A percentile compares a stretch with the other conserved stretches of the same genome.
Conservation (phyloP, 2,797 vertebrate species). For the Halcyon chelicuti region DNA sequence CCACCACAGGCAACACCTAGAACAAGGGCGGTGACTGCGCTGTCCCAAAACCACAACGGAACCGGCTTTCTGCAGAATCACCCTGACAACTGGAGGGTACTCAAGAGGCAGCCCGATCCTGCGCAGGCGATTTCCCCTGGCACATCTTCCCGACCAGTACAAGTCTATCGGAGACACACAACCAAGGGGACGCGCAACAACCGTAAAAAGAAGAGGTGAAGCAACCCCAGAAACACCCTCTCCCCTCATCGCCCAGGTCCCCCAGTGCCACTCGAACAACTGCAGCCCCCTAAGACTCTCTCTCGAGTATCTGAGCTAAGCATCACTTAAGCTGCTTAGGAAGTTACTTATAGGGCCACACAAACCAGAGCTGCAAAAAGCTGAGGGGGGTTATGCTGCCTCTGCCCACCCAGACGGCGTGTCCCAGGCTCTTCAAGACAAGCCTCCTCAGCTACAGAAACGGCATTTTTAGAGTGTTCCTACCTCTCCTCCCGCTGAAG, state of each 20-base stretch:
- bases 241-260: rapidly evolving
- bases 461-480: not conserved
- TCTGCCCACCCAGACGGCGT: not conserved
- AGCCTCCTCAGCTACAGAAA: not conserved
- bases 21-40: not conserved
- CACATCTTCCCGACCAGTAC: not conserved
- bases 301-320: not conserved
- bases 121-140: not conserved
- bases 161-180: not conserved
- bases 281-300: not conserved
- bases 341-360: not conserved
- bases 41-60: rapidly evolving
- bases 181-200: rapidly evolving
- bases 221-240: not conserved
- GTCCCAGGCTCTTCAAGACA: not conserved
- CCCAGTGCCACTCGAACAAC: not conserved
- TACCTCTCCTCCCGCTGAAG: not conserved
- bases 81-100: not conserved
- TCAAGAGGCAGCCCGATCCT: not conserved
- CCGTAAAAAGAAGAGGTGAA: not conserved
- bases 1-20: rapidly evolving
- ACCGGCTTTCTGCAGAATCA: not conserved
- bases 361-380: not conserved
- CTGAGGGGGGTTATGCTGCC: not conserved
- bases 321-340: slow-evolving; percentile 9